A percentile compares a stretch with the other conserved stretches of the same genome.
Conservation (phyloP, 2,113 vertebrate genomes). For the Dinomys branickii region DNA sequence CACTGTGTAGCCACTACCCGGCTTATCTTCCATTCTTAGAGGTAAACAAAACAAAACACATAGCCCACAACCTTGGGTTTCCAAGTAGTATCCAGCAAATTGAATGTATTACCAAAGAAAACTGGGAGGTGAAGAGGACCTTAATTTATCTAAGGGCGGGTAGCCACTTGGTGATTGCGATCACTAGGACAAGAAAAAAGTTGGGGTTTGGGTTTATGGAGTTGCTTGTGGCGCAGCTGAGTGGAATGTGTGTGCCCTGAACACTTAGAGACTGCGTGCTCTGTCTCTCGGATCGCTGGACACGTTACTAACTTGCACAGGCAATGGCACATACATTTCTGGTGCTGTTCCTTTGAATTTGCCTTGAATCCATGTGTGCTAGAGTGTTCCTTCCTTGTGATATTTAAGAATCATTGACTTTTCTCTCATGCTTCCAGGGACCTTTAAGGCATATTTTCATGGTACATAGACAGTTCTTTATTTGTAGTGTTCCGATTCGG, state of each 20-base stretch:
- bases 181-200: background rate
- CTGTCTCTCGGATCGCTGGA: background rate
- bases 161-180: background rate
- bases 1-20: background rate
- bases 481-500: background rate
- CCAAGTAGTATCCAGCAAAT: background rate
- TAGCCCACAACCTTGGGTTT: background rate
- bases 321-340: background rate
- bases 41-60: background rate
- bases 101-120: slow-evolving; percentile 27
- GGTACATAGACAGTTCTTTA: background rate
- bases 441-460: background rate
- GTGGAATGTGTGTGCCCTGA: background rate
- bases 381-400: background rate
- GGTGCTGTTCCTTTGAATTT: background rate
- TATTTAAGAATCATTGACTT: background rate
- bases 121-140: background rate
- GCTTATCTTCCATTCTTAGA: background rate
- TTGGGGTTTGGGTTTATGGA: background rate
- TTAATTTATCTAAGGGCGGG: background rate
- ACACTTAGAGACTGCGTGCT: background rate
- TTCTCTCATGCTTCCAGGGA: background rate
- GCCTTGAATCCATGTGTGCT: background rate
- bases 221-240: background rate
- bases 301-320: background rate